Percentiles rank a stretch among this genome's conserved stretches.
These are phyloP conservation scores for Umimayanthus chanpuru DNA, from an alignment of 92 coral and sea anemone genomes.

Conservation along the genomic window DNA sequence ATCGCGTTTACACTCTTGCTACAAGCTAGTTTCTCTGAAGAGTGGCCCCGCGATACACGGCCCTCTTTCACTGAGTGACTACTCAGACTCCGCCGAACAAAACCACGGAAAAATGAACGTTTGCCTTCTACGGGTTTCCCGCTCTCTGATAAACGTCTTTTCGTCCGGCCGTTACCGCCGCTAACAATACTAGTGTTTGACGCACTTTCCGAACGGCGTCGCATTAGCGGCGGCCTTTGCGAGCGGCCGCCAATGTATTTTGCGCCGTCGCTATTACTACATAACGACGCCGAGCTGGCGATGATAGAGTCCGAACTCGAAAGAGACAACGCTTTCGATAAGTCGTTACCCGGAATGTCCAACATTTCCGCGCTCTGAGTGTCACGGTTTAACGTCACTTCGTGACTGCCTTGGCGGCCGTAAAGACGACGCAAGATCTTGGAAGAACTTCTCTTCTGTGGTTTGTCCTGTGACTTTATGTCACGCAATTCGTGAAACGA, in stretches of 20 bases:
- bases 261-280: constrained; percentile 58
- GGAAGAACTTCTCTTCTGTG: constrained; percentile 36
- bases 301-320: constrained; percentile 88
- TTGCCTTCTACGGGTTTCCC: constrained; percentile 58
- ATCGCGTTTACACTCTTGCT: constrained; percentile 62
- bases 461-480: constrained; percentile 40
- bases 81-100: constrained; percentile 79
- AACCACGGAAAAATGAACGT: constrained; percentile 76
- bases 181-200: constrained; percentile 55
- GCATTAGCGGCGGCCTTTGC: constrained; percentile 63
- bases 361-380: constrained; percentile 70
- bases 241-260: constrained; percentile 55
- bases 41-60: constrained; percentile 62
- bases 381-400: constrained; percentile 30
- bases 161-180: constrained; percentile 47
- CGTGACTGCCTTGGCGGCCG: constrained; percentile 33
- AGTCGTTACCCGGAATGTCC: constrained; percentile 48
- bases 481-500: constrained; percentile 48
- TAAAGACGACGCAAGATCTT: constrained; percentile 25
- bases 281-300: constrained; percentile 67
- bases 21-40: constrained; percentile 68
- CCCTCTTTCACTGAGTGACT: constrained; percentile 90
- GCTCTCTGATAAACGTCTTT: constrained; percentile 76
- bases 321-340: constrained; percentile 50
- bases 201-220: constrained; percentile 81